Base-by-base conservation (phyloP, 1,140 invertebrate genomes). In the Drosophila micromelanica region DNA sequence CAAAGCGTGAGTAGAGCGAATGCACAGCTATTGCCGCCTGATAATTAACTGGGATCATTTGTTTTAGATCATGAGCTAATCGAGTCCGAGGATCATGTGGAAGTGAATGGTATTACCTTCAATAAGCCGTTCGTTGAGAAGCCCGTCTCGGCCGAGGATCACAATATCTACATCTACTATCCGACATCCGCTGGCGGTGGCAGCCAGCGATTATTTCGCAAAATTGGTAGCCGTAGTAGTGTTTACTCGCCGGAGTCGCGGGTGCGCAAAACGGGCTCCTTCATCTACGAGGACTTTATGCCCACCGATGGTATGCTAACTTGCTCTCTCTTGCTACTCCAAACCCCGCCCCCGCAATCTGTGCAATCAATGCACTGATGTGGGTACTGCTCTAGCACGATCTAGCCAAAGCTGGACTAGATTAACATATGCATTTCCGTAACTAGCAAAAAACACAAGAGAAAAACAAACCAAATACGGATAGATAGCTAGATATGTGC, bases 231-330 rank as follows among this genome's bases (percentile, higher is more conserved):
- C 92, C 94, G 99, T 52, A 99, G 98, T 92, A 99, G 98, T 92
- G 98, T 99, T 42, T 99, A 99, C 92, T 99, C 98, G 1, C 97
- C 97, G 8, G 98, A 99, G 92, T 99, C 98, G 48, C 94, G 97
- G 77, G 97, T 99, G 12, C 94, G 99, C 30, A 99, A 98, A 93
- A 98, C 97, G 15, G 99, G 99, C 13, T 99, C 98, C 8, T 99
- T 98, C 93, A 99, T 99, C 91, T 99, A 99, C 92, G 99, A 99
- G 95, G 99, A 99, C 93, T 99, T 99, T 92, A 99, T 99, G 98
- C 98, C 99, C 1, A 99, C 99, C 20, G 99, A 99, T 95, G 99
- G 99, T 92, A 95, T 93, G 93, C 91, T 54, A 35, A 37, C 62
- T 51, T 76, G 60, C 30, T 78, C 65, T 60, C 61, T 84, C 40